Conservation (phyloP, 2,113 vertebrate species). For the Chaetura pelagica region DNA sequence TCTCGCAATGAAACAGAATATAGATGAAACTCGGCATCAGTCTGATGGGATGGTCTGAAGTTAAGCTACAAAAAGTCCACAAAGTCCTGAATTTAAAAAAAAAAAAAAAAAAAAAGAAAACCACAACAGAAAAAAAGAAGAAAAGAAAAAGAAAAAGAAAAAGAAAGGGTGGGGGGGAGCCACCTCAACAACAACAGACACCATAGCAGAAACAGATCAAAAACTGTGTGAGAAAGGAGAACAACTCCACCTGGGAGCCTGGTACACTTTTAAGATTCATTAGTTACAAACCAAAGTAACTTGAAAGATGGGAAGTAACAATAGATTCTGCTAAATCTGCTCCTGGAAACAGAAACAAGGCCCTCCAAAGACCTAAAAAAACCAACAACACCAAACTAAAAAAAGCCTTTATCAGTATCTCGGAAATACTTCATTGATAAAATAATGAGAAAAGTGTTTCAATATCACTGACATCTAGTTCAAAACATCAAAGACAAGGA, state of each 20-base stretch:
- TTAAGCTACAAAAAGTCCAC: neutral
- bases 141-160: neutral
- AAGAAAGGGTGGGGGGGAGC: no score
- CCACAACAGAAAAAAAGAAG: neutral
- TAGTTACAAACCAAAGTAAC: neutral
- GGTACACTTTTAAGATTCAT: neutral
- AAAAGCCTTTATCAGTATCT: neutral
- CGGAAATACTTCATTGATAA: neutral
- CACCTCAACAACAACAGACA: no score
- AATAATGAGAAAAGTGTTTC: neutral
- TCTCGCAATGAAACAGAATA: conserved; percentile 23
- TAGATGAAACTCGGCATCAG: neutral
- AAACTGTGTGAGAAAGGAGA: neutral
- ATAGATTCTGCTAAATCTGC: neutral
- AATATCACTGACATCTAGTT: neutral
- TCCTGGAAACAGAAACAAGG: neutral
- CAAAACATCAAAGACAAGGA: neutral
- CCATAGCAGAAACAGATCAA: neutral
- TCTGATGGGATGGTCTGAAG: neutral
- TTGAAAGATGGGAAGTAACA: neutral
- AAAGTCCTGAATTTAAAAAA: neutral
- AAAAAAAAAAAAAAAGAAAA: neutral
- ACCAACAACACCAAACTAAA: no score
- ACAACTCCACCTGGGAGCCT: neutral
- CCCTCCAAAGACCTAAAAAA: neutral